Percentiles rank a stretch among this genome's conserved stretches.
Evolutionary conservation across 2,797 vertebrate species (phyloP).

Genomic region (Buphagus erythrorhynchus): DNA sequence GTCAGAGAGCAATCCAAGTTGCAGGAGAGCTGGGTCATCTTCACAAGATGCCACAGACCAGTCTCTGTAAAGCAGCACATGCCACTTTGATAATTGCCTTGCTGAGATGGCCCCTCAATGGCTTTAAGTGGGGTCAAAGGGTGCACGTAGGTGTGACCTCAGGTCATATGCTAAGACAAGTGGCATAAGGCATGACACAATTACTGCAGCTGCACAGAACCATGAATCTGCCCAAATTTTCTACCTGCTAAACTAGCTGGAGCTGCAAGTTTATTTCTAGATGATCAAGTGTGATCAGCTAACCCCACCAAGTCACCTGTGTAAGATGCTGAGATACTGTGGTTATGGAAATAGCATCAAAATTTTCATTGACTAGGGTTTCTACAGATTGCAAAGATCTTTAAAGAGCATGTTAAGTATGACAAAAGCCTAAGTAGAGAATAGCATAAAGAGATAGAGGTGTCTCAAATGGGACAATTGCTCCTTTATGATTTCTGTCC

Average conservation of each 20-base stretch:
- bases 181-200: neutral
- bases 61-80: neutral
- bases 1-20: neutral
- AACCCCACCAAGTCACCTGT: neutral
- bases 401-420: neutral
- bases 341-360: neutral
- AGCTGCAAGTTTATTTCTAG: neutral
- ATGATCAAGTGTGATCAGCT: neutral
- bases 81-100: neutral
- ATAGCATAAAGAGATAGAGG: neutral
- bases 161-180: neutral
- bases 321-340: neutral
- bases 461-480: neutral
- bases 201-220: neutral
- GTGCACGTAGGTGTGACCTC: neutral
- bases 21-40: neutral
- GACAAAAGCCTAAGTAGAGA: neutral
- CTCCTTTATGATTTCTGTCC: neutral
- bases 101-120: neutral
- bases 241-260: neutral
- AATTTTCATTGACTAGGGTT: neutral
- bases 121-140: conserved; percentile 5
- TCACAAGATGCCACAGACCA: neutral
- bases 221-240: neutral
- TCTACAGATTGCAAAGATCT: neutral